These are phyloP conservation scores for Carlito syrichta DNA, from an alignment of 2,113 vertebrate species.

Conservation along the genomic window DNA sequence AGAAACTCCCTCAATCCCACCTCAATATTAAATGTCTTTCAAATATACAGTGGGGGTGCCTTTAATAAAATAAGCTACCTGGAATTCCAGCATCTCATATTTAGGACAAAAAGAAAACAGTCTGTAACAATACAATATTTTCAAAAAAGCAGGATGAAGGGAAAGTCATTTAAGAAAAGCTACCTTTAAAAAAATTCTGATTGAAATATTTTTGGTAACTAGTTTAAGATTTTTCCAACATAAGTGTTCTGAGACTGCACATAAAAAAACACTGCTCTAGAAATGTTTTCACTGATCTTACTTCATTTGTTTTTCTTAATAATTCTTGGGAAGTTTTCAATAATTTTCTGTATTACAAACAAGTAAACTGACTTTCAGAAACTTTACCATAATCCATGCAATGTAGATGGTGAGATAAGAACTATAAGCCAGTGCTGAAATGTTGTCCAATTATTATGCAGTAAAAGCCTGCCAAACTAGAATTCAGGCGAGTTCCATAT, in stretches of 20 bases:
- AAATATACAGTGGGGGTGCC: neutral
- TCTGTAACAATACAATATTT: neutral
- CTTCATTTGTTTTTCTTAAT: neutral
- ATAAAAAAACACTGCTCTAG: neutral
- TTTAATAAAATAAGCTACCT: neutral
- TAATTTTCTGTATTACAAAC: neutral
- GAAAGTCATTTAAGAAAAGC: neutral
- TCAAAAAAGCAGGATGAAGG: neutral
- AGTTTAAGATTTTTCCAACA: neutral
- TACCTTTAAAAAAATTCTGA: neutral
- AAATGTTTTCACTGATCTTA: neutral
- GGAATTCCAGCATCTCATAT: neutral
- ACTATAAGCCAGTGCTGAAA: neutral
- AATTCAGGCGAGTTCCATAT: neutral
- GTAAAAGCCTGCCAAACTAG: neutral
- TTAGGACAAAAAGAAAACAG: neutral
- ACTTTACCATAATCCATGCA: neutral
- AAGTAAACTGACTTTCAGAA: neutral
- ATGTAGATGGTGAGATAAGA: neutral
- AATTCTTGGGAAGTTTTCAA: neutral
- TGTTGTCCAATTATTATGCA: neutral
- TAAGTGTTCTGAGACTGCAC: neutral
- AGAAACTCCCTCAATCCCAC: neutral
- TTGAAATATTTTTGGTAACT: neutral
- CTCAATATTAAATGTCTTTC: neutral